Percentiles rank a stretch among this genome's conserved stretches.
Evolutionary conservation across 1,140 invertebrate genomes (phyloP).

Genomic region (Halictus rubicundus): DNA sequence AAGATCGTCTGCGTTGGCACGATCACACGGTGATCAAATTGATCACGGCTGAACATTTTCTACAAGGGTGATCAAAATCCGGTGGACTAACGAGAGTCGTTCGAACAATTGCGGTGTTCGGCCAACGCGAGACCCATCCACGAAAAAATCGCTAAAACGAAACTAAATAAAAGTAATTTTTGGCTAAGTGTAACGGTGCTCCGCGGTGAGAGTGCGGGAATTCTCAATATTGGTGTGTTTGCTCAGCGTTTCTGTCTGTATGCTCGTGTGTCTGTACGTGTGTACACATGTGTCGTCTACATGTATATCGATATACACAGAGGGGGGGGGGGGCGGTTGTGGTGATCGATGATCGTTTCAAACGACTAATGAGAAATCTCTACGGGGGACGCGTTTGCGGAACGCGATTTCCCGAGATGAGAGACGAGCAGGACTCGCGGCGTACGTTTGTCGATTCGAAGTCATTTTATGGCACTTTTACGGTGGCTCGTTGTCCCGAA

Average conservation of each 20-base stretch:
- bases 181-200: conserved; percentile 78
- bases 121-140: conserved; percentile 35
- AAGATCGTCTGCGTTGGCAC: conserved; percentile 61
- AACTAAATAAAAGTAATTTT: conserved; percentile 80
- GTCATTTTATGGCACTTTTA: conserved; percentile 49
- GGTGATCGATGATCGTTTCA: conserved; percentile 17
- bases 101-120: conserved; percentile 1
- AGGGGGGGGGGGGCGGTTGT: too few species aligned
- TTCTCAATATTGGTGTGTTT: conserved; percentile 41
- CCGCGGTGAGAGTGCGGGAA: conserved; percentile 57
- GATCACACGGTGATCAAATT: too few species aligned
- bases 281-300: conserved; percentile 36
- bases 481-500: conserved; percentile 9
- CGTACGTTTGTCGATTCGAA: conserved; percentile 15
- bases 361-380: conserved; percentile 38
- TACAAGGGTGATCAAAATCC: not conserved
- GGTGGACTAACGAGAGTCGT: not conserved
- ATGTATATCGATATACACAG: conserved; percentile 41
- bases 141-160: conserved; percentile 65
- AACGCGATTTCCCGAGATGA: conserved; percentile 25
- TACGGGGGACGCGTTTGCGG: conserved; percentile 31
- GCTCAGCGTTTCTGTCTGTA: conserved; percentile 1
- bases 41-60: too few species aligned
- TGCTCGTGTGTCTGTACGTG: not conserved
- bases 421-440: not conserved